Evolutionary conservation across 2,797 vertebrate species (phyloP).

Genomic region (Molossus molossus): DNA sequence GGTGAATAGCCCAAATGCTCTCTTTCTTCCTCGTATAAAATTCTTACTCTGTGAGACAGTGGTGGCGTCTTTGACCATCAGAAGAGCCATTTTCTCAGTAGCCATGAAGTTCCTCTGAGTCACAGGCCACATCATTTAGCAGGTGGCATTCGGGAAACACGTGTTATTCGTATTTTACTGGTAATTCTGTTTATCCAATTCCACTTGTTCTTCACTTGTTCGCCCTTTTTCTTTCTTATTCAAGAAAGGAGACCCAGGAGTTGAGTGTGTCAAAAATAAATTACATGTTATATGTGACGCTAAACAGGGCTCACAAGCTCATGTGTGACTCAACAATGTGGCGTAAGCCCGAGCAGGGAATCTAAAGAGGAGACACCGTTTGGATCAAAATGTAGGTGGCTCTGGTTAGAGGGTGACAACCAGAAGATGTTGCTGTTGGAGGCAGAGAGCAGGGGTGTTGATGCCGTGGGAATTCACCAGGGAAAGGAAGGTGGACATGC

Average conservation of each 20-base stretch:
- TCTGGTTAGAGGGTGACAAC: background rate
- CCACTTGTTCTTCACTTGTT: background rate
- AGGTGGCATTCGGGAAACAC: background rate
- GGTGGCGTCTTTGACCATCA: background rate
- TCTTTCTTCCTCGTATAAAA: constrained; percentile 2
- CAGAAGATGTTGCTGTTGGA: background rate
- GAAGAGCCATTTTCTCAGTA: background rate
- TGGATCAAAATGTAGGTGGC: background rate
- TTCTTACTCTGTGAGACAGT: background rate
- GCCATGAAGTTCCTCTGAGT: background rate
- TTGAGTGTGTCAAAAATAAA: background rate
- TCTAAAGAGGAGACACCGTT: background rate
- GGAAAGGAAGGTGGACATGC: background rate
- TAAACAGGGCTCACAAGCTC: background rate
- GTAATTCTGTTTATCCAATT: background rate
- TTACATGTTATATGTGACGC: background rate
- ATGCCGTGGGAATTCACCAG: background rate
- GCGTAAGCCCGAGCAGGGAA: background rate
- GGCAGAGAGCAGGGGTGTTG: background rate
- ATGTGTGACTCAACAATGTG: background rate
- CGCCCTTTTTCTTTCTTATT: background rate
- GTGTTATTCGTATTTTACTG: background rate
- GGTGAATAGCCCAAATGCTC: background rate
- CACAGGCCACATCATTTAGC: background rate
- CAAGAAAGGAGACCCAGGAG: background rate